These are phyloP conservation scores for Meteorus cinctellus DNA, from an alignment of 2,888 invertebrate genomes.

Conservation along the genomic window DNA sequence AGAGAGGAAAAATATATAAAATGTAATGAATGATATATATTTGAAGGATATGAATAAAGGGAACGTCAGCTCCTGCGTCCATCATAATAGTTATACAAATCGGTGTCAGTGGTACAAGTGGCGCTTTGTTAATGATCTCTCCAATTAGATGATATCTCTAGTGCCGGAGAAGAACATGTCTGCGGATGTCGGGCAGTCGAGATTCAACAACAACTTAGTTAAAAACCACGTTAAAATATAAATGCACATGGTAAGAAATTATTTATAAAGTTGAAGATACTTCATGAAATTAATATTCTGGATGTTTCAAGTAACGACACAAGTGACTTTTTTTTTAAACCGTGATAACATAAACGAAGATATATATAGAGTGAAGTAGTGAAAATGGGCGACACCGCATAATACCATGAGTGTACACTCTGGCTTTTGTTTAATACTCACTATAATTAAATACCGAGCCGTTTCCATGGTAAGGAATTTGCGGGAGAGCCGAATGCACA, in stretches of 20 bases:
- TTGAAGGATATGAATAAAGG: background rate
- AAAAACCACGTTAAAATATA: background rate
- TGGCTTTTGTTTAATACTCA: slow-evolving; percentile 64
- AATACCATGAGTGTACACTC: slow-evolving; percentile 8
- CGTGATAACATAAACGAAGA: background rate
- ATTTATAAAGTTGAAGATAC: too few species aligned
- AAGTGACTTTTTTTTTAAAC: too few species aligned
- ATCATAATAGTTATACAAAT: background rate
- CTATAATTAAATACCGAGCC: slow-evolving; percentile 72
- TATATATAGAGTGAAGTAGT: background rate
- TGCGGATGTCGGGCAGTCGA: background rate
- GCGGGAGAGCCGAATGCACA: slow-evolving; percentile 57
- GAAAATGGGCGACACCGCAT: background rate
- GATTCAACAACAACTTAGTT: background rate
- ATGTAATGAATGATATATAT: too few species aligned
- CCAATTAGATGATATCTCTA: slow-evolving; percentile 2
- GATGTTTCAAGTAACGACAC: too few species aligned
- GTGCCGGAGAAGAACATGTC: background rate
- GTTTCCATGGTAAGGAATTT: slow-evolving; percentile 68
- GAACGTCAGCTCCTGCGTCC: background rate
- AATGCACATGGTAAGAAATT: background rate
- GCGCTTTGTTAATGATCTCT: slow-evolving; percentile 9
- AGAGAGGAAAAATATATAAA: background rate
- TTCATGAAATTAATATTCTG: too few species aligned
- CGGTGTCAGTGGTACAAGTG: slow-evolving; percentile 29